Evolutionary conservation across 1,140 invertebrate genomes (phyloP), one percentile per base, ranked within the genome.

Genomic region (Bombus haemorrhoidalis): DNA sequence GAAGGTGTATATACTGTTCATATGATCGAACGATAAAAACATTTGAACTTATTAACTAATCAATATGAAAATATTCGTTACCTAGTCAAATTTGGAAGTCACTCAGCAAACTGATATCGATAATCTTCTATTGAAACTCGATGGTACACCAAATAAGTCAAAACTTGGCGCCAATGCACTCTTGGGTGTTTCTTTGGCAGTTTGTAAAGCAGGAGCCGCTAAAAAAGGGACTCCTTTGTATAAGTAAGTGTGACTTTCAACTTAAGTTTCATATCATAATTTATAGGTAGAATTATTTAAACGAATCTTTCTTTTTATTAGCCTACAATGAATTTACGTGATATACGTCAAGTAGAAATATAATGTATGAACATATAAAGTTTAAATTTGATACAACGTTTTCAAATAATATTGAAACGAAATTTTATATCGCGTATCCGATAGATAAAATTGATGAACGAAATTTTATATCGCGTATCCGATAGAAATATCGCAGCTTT

Each of bases 91-190:
- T 77, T 96, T 99, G 91, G 97, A 99, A 93, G 98, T 98, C 0
- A 98, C 97, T 47, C 96, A 99, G 81, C 99, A 99, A 96, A 97
- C 96, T 59, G 98, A 98, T 92, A 98, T 99, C 94, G 99, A 99
- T 95, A 96, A 99, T 69, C 97, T 99, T 91, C 97, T 99, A 96
- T 93, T 99, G 77, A 96, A 97, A 90, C 95, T 99, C 73, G 99
- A 99, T 96, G 99, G 99, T 43, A 99, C 99, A 83, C 98, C 99
- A 88, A 99, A 99, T 95, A 99, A 99, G 95, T 97, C 97, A 39
- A 99, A 98, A 92, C 96, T 99, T 90, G 99, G 99, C 91, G 99
- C 99, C 79, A 99, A 99, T 96, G 99, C 99, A 73, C 99, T 99
- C 95, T 96, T 99, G 81, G 99, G 99, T 83, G 98, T 99, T 25